Conservation (phyloP, 1,140 invertebrate genomes). For the Zaprionus lachaisei region DNA sequence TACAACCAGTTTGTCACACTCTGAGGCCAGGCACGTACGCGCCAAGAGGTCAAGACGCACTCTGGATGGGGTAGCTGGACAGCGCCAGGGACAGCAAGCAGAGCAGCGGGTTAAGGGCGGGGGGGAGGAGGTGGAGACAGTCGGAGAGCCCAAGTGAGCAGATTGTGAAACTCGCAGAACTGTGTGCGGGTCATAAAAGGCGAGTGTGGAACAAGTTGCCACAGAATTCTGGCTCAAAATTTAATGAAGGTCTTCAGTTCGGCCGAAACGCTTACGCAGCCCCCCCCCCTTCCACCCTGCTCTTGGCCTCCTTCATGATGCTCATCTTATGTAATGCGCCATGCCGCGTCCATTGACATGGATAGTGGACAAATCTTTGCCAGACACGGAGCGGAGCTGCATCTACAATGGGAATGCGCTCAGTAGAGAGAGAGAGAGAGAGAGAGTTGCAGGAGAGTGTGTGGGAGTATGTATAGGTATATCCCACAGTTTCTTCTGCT, state of each 20-base stretch:
- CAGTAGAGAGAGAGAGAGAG: not conserved
- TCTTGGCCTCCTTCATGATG: not conserved
- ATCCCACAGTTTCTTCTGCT: not conserved
- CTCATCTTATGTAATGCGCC: constrained; percentile 55
- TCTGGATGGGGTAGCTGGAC: constrained; percentile 39
- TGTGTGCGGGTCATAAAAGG: constrained; percentile 71
- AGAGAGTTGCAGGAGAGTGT: not conserved
- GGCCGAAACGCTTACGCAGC: constrained; percentile 55
- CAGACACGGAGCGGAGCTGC: not conserved
- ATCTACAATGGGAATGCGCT: not conserved
- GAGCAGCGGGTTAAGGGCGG: no score
- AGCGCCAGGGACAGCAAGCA: constrained; percentile 1
- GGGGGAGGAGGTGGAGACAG: not conserved
- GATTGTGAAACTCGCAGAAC: constrained; percentile 66
- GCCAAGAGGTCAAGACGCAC: constrained; percentile 81
- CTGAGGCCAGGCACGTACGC: constrained; percentile 82
- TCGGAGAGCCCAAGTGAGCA: constrained; percentile 9
- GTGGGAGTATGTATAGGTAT: not conserved
- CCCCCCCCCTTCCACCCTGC: not conserved
- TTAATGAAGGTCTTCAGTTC: constrained; percentile 74
- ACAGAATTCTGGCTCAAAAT: constrained; percentile 71
- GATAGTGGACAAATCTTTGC: not conserved
- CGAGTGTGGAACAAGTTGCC: constrained; percentile 73
- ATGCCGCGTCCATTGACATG: constrained; percentile 62
- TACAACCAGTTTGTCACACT: constrained; percentile 82